Base-by-base conservation (phyloP, 1,140 invertebrate species). In the Adelges cooleyi region DNA sequence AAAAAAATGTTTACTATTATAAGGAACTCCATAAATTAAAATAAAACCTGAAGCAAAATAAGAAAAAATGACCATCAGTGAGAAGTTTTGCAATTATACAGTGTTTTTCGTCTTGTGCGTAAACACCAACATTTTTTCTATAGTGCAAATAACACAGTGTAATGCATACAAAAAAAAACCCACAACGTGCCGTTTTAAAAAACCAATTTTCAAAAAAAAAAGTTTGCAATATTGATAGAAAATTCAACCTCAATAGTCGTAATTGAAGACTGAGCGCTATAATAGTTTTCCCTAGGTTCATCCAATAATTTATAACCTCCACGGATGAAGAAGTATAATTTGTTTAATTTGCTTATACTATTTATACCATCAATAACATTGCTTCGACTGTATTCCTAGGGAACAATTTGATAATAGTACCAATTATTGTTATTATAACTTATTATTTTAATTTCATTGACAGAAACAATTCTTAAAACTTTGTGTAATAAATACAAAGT, bases 151-250 rank as follows among this genome's bases (percentile, higher is more conserved):
- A n/a, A n/a, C n/a, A n/a, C n/a, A n/a, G n/a, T n/a, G n/a, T 6
- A 18, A 42, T 27, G 22, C 38, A 25, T 23, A 27, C n/a, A 44
- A 23, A 42, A 40, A 44, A 59, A 38, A 42, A 25, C 42, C 2
- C 36, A 56, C 11, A 13, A 18, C 25, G 53, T 59, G 70, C 48
- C 23, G 33, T 13, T 18, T 18, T 74, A 71, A 48, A 22, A 70
- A 70, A 53, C 54, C 23, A 50, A 65, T 56, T 69, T 66, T 66
- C 65, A 69, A 68, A 68, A 70, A 67, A 66, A 59, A 66, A 65
- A 66, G 66, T 52, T 68, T 66, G 36, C 68, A 67, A 48, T 67
- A 71, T 27, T 59, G n/a, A 59, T 25, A 18, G 29, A 17, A 44
- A 25, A 42, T 48, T 62, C 25, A 62, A 62, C 56, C 56, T 62